These are phyloP conservation scores for Cairina moschata DNA, from an alignment of 2,113 vertebrate genomes.

Conservation along the genomic window DNA sequence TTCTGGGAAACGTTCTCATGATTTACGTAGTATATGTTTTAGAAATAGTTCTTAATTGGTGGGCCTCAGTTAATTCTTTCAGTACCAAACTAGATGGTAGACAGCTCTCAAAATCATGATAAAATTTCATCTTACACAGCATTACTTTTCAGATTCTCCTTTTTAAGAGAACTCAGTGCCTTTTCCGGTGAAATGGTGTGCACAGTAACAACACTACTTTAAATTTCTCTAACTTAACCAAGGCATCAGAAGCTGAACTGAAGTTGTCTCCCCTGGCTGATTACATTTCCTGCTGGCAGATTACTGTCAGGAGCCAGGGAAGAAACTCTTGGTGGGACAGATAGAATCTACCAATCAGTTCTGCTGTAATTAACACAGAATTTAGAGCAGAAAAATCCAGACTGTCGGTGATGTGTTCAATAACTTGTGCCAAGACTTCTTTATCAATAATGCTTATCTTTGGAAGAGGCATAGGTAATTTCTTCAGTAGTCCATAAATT, in stretches of 20 bases:
- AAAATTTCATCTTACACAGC: not conserved
- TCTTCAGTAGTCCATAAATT: slow-evolving; percentile 72
- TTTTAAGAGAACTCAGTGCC: not conserved
- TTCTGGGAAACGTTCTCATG: not conserved
- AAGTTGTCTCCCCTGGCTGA: not conserved
- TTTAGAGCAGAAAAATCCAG: slow-evolving; percentile 77
- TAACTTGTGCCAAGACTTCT: slow-evolving; percentile 60
- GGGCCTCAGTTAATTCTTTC: not conserved
- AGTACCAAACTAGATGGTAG: not conserved
- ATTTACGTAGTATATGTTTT: not conserved
- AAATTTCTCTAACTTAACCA: not conserved
- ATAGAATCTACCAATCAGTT: slow-evolving; percentile 69
- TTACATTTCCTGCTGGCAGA: slow-evolving; percentile 35
- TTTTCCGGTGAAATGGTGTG: not conserved
- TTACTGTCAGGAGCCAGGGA: not conserved
- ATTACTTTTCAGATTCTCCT: not conserved
- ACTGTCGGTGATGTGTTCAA: slow-evolving; percentile 71
- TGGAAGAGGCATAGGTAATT: slow-evolving; percentile 69
- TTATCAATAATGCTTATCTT: slow-evolving; percentile 73
- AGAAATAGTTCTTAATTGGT: not conserved
- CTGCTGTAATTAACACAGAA: slow-evolving; percentile 84
- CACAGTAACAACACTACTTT: not conserved
- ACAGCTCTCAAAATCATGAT: not conserved
- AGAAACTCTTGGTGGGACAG: slow-evolving; percentile 54
- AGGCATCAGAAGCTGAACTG: not conserved